Conservation (phyloP, 2,797 vertebrate genomes). For the Phyllotis vaccarum region DNA sequence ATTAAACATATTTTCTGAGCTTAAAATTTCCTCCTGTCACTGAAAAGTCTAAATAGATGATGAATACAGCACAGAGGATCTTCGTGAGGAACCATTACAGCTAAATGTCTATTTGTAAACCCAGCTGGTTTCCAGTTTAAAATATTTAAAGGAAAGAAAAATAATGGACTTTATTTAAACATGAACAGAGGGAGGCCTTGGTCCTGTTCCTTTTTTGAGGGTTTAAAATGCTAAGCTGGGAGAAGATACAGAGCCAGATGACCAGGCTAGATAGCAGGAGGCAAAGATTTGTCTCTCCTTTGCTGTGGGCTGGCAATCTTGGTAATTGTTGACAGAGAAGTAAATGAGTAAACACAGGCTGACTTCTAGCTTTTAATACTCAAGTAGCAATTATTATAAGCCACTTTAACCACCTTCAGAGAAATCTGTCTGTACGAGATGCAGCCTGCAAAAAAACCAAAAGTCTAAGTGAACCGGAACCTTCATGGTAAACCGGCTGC, state of each 20-base stretch:
- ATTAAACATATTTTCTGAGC: slow-evolving; percentile 60
- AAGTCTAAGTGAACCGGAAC: slow-evolving; percentile 14
- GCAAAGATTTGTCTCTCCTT: slow-evolving; percentile 40
- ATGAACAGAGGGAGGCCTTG: background rate
- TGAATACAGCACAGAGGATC: slow-evolving; percentile 49
- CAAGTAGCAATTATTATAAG: slow-evolving; percentile 64
- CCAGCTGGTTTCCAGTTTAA: slow-evolving; percentile 62
- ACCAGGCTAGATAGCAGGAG: background rate
- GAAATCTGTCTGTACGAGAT: slow-evolving; percentile 42
- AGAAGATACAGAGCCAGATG: background rate
- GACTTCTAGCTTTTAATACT: slow-evolving; percentile 55
- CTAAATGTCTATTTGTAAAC: slow-evolving; percentile 66
- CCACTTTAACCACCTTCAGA: slow-evolving; percentile 44
- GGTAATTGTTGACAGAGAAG: slow-evolving; percentile 50
- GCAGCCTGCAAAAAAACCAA: slow-evolving; percentile 44
- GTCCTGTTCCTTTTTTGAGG: background rate
- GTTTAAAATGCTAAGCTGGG: background rate
- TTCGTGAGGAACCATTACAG: slow-evolving; percentile 46
- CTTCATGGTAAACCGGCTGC: background rate
- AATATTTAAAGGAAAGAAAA: slow-evolving; percentile 39
- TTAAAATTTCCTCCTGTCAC: slow-evolving; percentile 63
- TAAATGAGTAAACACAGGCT: slow-evolving; percentile 55
- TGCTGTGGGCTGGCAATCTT: background rate
- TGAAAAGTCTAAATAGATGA: slow-evolving; percentile 59
- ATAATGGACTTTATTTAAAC: slow-evolving; percentile 50